These are phyloP conservation scores for Rhineura floridana DNA, from an alignment of 2,113 vertebrate species.

Conservation along the genomic window DNA sequence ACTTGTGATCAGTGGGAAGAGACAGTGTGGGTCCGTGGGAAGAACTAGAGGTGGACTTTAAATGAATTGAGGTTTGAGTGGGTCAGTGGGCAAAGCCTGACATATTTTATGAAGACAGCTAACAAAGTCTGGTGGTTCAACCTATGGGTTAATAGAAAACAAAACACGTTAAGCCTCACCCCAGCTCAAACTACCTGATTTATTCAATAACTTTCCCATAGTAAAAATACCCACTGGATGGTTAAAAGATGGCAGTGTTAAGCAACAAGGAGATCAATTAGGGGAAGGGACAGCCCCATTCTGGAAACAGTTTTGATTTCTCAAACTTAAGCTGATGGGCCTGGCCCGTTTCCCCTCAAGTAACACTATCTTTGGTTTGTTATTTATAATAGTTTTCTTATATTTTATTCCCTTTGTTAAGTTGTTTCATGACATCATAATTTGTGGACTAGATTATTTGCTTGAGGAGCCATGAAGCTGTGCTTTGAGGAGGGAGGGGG, in stretches of 20 bases:
- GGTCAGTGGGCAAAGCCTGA: background rate
- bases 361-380: background rate
- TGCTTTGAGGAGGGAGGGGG: background rate
- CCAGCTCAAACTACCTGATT: background rate
- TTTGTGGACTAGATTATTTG: background rate
- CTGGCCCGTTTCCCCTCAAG: background rate
- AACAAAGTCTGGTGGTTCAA: background rate
- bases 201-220: background rate
- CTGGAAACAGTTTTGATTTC: background rate
- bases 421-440: background rate
- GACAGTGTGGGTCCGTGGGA: background rate
- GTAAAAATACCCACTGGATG: background rate
- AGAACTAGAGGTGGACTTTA: background rate
- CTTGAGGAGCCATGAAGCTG: background rate
- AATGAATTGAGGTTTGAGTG: background rate
- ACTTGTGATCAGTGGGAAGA: background rate
- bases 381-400: background rate
- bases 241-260: background rate
- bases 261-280: too few species aligned
- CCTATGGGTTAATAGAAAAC: background rate
- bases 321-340: background rate
- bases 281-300: background rate
- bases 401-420: background rate
- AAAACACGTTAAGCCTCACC: too few species aligned
- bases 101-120: background rate